These are phyloP conservation scores for Bettongia penicillata DNA, from an alignment of 2,113 vertebrate species.

Conservation along the genomic window DNA sequence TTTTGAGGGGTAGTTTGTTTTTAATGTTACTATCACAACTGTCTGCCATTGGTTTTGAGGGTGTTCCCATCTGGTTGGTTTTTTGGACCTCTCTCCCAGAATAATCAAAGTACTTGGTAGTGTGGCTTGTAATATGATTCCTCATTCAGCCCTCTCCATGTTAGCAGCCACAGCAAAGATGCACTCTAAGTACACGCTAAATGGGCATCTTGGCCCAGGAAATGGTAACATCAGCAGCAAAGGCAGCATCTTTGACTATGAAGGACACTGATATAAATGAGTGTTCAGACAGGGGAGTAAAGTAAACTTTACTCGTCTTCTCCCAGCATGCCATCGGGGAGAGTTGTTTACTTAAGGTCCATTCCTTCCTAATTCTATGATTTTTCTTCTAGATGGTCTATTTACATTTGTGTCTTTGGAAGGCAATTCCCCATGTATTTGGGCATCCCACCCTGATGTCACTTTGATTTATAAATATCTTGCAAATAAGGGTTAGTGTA, in stretches of 20 bases:
- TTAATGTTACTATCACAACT: not conserved
- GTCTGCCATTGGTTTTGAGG: not conserved
- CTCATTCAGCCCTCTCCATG: not conserved
- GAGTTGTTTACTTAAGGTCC: not conserved
- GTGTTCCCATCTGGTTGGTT: not conserved
- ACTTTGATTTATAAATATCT: slow-evolving; percentile 62
- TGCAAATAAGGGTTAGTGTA: slow-evolving; percentile 35
- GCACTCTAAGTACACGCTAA: slow-evolving; percentile 49
- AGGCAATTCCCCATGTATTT: not conserved
- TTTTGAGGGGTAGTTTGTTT: not conserved
- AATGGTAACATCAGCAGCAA: slow-evolving; percentile 37
- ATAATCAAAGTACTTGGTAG: not conserved
- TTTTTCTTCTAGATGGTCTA: fast-evolving
- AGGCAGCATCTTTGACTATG: not conserved
- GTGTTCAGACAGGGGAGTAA: not conserved
- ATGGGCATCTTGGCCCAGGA: slow-evolving; percentile 71
- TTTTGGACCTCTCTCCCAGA: slow-evolving; percentile 30
- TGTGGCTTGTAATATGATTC: slow-evolving; percentile 16
- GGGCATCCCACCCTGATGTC: slow-evolving; percentile 24
- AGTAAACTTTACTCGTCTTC: not conserved
- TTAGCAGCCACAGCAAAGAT: not conserved
- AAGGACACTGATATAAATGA: not conserved
- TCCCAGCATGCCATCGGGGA: not conserved
- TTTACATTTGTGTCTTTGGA: not conserved
- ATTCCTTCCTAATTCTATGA: not conserved